Conservation (phyloP, 2,113 vertebrate genomes). For the Xiphophorus couchianus region DNA sequence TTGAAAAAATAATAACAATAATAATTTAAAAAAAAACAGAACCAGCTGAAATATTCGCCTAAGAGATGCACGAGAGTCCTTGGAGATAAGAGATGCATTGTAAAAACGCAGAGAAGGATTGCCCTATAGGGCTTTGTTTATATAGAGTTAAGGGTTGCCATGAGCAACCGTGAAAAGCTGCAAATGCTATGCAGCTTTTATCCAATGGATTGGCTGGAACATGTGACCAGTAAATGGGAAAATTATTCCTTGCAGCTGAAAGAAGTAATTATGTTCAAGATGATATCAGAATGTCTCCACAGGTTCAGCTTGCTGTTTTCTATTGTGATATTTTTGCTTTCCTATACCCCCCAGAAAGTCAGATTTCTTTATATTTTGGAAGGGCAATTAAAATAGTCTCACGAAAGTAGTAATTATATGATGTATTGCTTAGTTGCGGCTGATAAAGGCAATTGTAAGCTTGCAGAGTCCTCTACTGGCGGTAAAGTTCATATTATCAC, state of each 20-base stretch:
- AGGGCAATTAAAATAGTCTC: not conserved
- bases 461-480: constrained; percentile 67
- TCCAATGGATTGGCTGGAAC: not conserved
- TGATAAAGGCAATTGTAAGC: constrained; percentile 2
- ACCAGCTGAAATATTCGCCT: constrained; percentile 27
- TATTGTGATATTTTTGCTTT: not conserved
- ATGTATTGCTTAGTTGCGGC: not conserved
- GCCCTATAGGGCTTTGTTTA: not conserved
- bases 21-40: constrained; percentile 14
- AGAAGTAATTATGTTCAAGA: constrained; percentile 20
- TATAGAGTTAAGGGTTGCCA: no score
- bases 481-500: not conserved
- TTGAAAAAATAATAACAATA: no score
- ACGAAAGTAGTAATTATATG: not conserved
- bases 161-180: not conserved
- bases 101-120: not conserved
- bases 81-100: constrained; percentile 29
- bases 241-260: constrained; percentile 1
- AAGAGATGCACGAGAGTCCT: constrained; percentile 14
- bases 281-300: not conserved
- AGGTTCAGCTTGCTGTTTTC: not conserved
- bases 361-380: not conserved
- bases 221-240: not conserved
- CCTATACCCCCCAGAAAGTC: not conserved
- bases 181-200: not conserved